A percentile compares a stretch with the other conserved stretches of the same genome.
Evolutionary conservation across 92 coral and sea anemone species (phyloP).

Genomic region (Zoanthus sociatus): DNA sequence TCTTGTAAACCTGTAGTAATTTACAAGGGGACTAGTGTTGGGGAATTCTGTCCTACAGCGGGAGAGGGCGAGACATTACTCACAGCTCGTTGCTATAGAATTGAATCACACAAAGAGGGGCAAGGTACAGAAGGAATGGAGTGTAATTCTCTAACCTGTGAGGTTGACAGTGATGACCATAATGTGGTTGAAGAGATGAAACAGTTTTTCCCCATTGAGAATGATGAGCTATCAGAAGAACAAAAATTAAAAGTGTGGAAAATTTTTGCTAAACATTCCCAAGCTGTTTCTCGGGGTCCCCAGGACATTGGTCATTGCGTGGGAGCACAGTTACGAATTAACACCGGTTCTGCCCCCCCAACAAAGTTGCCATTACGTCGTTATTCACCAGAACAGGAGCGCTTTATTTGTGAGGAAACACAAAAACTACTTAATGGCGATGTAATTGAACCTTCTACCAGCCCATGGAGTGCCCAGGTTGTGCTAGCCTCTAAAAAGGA

Average conservation of each 20-base stretch:
- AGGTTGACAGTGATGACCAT: neutral
- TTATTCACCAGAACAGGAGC: slow-evolving; percentile 30
- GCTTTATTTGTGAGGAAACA: slow-evolving; percentile 29
- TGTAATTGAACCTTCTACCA: slow-evolving; percentile 42
- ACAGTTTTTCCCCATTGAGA: slow-evolving; percentile 38
- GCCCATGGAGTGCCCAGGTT: slow-evolving; percentile 56
- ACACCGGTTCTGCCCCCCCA: slow-evolving; percentile 48
- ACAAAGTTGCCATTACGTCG: neutral
- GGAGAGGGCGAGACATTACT: slow-evolving; percentile 31
- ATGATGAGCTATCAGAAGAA: slow-evolving; percentile 37
- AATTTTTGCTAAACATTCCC: slow-evolving; percentile 43
- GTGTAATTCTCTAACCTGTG: neutral
- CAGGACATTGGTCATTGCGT: slow-evolving; percentile 52
- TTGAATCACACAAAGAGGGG: slow-evolving; percentile 12
- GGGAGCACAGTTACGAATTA: slow-evolving; percentile 11
- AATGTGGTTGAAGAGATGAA: slow-evolving; percentile 38
- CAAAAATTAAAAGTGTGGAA: slow-evolving; percentile 42
- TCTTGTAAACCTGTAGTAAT: slow-evolving; percentile 27
- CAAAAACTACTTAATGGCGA: slow-evolving; percentile 42
- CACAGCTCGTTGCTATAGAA: slow-evolving; percentile 21
- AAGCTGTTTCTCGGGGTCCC: slow-evolving; percentile 50
- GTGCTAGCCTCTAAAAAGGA: slow-evolving; percentile 52
- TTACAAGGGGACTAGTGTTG: slow-evolving; percentile 40
- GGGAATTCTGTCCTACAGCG: slow-evolving; percentile 49
- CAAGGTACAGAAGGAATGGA: neutral